Base-by-base conservation (phyloP, 2,113 vertebrate species). In the Baryphthengus martii region DNA sequence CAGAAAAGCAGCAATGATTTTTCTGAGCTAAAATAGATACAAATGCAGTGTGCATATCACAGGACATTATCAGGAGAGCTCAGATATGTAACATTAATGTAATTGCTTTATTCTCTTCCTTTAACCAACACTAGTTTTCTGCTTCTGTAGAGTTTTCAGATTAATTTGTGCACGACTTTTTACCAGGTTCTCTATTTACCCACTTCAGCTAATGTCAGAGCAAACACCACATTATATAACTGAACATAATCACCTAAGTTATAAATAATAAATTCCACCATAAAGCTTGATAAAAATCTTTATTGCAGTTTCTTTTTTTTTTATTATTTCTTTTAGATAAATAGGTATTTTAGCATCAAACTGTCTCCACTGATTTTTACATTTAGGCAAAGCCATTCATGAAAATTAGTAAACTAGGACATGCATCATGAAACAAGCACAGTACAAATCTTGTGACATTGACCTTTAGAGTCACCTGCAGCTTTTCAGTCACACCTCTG, bases 251-350 rank as follows among this genome's bases (percentile, higher is more conserved):
- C 65, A 73, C 39, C 35, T 68, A 50, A 52, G 47, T 72, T 88
- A 78, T 74, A 88, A 93, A 94, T 81, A 50, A 95, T 55, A 88
- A 90, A 89, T 84, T 81, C 80, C 66, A 90, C 49, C 35, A 70
- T n/a, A 79, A 89, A 44, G 53, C 66, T 82, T 82, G 82, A 79
- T 82, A 92, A 96, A 94, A 95, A 84, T 40, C 93, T 97, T 97
- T 96, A 96, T 97, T 97, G 78, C 52, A 20, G 45, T 82, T 86
- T 70, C 75, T 70, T 18, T 4, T 94, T 97, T 95, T 70, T 18
- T 4, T 94, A 96, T 95, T 86, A 80, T 91, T 89, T 94, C 78
- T 95, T 84, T 84, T 37, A 66, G 67, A 80, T 53, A 52, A 92
- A 90, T 28, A 52, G 71, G 35, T 17, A 65, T 74, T 42, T 81